Evolutionary conservation across 2,888 invertebrate species (phyloP), one percentile per base, ranked within the genome.

Genomic region (Agrenia bidenticulata): DNA sequence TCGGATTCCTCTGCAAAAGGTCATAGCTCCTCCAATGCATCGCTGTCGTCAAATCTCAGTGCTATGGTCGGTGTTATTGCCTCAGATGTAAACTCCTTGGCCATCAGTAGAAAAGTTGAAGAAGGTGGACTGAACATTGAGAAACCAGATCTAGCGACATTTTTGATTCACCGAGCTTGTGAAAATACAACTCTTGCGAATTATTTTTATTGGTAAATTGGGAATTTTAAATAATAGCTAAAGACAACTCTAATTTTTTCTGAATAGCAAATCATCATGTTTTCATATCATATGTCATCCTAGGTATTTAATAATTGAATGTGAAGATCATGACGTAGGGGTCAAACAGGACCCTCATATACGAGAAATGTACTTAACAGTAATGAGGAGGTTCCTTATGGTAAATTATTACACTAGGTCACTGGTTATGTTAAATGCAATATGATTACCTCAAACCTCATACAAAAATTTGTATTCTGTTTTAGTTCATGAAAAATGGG

Each of bases 171-270:
- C 58, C 85, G 96, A 62, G 94, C 97, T 0, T 90, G 92, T 80
- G 86, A 87, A 77, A 95, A 97, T 84, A 86, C 89, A 57, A 89
- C 87, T 17, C 82, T 99, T 53, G 95, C 95, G 55, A 98, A 97
- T 83, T 98, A 97, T 81, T 88, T 99, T 76, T 98, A 93, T 82
- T 99, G 99, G 99, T 84, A 76, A 70, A 15, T 45, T 19, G n/a
- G 45, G 4, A 21, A 5, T 45, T 45, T 9, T 19, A 19, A 45
- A 45, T 45, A 24, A 5, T 21, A 13, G 26, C 5, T 51, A 51
- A 51, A 51, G 5, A 32, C 32, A 32, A n/a, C n/a, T n/a, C n/a
- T n/a, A n/a, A n/a, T n/a, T n/a, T n/a, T n/a, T n/a, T n/a, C n/a
- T n/a, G n/a, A n/a, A n/a, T n/a, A n/a, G n/a, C n/a, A n/a, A n/a